Evolutionary conservation across 2,113 vertebrate species (phyloP).

Genomic region (Corynorhinus townsendii): DNA sequence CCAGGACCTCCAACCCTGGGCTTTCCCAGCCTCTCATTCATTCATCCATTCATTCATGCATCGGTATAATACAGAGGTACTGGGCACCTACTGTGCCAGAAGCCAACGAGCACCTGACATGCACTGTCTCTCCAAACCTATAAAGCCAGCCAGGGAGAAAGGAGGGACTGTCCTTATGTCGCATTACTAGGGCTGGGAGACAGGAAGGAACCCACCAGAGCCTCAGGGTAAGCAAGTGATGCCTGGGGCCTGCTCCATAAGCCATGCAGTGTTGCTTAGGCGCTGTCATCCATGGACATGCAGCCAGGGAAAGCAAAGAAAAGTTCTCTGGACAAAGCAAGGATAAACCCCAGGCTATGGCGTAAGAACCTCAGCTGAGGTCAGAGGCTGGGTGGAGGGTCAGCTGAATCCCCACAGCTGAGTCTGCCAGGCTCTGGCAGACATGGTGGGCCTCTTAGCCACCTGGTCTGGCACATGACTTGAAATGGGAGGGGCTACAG

Average conservation of each 20-base stretch:
- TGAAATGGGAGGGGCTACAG: background rate
- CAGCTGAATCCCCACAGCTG: background rate
- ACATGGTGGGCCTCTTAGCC: background rate
- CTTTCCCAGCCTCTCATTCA: background rate
- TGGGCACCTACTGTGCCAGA: background rate
- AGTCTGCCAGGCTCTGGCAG: background rate
- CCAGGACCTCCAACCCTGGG: background rate
- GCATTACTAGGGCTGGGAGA: background rate
- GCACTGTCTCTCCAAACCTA: background rate
- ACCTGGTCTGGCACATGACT: background rate
- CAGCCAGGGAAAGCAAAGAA: background rate
- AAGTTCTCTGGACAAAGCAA: background rate
- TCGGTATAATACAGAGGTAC: background rate
- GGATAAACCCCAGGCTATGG: background rate
- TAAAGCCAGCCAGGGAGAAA: background rate
- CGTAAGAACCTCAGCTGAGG: background rate
- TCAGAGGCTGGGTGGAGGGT: background rate
- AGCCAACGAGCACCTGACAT: background rate
- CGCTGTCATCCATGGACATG: accelerated
- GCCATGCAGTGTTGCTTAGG: background rate
- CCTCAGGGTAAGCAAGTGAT: background rate
- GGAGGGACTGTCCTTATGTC: background rate
- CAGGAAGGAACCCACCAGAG: background rate
- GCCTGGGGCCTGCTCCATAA: background rate
- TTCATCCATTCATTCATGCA: background rate